Conservation (phyloP, 2,888 invertebrate species). For the Palloptera scutellata region DNA sequence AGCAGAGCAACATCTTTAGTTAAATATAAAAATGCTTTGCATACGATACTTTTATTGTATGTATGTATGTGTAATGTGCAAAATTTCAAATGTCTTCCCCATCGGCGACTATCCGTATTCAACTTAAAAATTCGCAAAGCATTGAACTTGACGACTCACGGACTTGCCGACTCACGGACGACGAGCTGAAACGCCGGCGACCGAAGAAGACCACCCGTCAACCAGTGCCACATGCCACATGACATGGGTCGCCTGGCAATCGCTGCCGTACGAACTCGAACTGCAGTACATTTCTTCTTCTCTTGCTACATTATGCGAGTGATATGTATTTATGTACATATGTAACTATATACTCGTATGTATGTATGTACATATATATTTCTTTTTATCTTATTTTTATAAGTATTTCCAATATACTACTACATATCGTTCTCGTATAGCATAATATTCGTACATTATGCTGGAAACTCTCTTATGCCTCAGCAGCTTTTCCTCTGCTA, state of each 20-base stretch:
- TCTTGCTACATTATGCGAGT: background rate
- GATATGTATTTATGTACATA: background rate
- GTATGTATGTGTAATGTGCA: background rate
- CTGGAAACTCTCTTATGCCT: constrained; percentile 5
- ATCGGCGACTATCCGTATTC: background rate
- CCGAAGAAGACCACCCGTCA: constrained; percentile 16
- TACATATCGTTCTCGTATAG: background rate
- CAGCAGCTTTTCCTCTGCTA: background rate
- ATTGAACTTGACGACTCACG: constrained; percentile 44
- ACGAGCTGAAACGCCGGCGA: constrained; percentile 1
- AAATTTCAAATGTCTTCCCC: background rate
- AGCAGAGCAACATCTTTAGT: background rate
- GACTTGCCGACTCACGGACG: constrained; percentile 39
- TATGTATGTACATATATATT: background rate
- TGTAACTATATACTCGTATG: background rate
- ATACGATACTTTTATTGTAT: background rate
- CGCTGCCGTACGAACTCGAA: background rate
- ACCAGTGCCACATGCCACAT: constrained; percentile 16
- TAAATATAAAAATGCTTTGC: background rate
- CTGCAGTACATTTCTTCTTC: constrained; percentile 1
- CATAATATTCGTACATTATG: background rate
- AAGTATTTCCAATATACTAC: constrained; percentile 20
- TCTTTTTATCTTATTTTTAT: constrained; percentile 13
- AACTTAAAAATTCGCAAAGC: constrained; percentile 49
- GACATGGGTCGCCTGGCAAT: constrained; percentile 29